Evolutionary conservation across 2,888 invertebrate species (phyloP), one percentile per base, ranked within the genome.

Genomic region (Zygaena filipendulae): DNA sequence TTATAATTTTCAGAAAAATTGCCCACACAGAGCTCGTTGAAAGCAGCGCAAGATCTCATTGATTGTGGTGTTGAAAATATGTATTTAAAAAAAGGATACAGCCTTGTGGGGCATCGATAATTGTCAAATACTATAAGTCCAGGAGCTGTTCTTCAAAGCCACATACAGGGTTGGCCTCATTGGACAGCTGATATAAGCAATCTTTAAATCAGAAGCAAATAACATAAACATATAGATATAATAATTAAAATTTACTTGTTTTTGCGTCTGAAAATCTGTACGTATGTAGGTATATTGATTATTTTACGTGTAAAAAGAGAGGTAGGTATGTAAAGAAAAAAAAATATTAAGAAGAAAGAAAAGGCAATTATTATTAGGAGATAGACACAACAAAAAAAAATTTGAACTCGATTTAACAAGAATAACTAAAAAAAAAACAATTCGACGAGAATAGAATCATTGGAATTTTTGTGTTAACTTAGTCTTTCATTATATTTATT

Each of bases 71-170:
- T 77, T 0, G 48, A 58, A 7, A 46, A 62, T 19, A 68, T 70
- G 1, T 68, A 79, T 35, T 45, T 86, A 2, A 52, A 54, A 6
- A 42, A 45, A 4, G 51, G 72, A 12, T 84, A 83, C 39, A 59
- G 63, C 22, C 39, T 85, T n/a, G 61, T 83, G 8, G 85, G 79
- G 1, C 85, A 82, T 13, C 57, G 79, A 24, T 85, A 86, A 54
- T 58, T 85, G 3, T 51, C 51, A 3, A 38, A 42, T 1, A 84
- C 83, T 0, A 24, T 47, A 2, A 85, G 85, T 43, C 86, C 85
- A 19, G 86, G 86, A 1, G 45, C 59, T 1, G 49, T 59, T 31
- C 58, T 86, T 8, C 83, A 72, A 40, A 48, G 47, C 1, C 66
- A 81, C 27, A 72, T 86, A 9, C 57, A 81, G 43, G 53, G 52